Evolutionary conservation across 2,888 invertebrate species (phyloP), one percentile per base, ranked within the genome.

Genomic region (Acholoe squamosa): DNA sequence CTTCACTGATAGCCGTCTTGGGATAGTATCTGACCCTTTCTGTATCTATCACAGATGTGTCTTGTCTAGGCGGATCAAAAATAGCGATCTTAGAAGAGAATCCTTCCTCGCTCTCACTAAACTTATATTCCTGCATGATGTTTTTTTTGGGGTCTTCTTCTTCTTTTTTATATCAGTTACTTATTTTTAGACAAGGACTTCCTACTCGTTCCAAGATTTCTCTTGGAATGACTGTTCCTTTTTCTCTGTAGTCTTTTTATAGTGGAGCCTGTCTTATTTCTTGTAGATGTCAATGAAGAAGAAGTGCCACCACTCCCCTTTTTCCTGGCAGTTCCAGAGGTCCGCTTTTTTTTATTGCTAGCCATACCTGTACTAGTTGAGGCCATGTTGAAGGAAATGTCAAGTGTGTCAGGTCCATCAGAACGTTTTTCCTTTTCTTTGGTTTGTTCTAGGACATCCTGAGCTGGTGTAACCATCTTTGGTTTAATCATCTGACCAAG

Each of bases 81-180:
- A 67, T 19, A n/a, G 67, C 67, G n/a, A 67, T 16, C n/a, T 67
- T 67, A 25, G 67, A 67, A n/a, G 67, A 67, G 67, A 16, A 67
- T 12, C 67, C 67, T 25, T 67, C 67, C 67, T 67, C 67, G 14
- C 22, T n/a, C 67, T 19, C 14, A 16, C 22, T n/a, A 67, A 67
- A 67, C n/a, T 67, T 67, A 25, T 67, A 67, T 7, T 67, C 67
- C n/a, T 67, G 67, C 67, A 67, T 67, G n/a, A 19, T 67, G 14
- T 12, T 7, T 67, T 67, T 12, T 67, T 67, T n/a, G 12, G 67
- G 54, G 19, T n/a, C n/a, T n/a, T n/a, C n/a, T n/a, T n/a, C n/a
- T n/a, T n/a, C n/a, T n/a, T n/a, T n/a, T n/a, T n/a, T n/a, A n/a
- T n/a, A n/a, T n/a, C n/a, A n/a, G n/a, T n/a, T n/a, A n/a, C n/a